phyloP scores from a whole-genome alignment of 2,113 vertebrate genomes.

The Cynopterus brachyotis region DNA sequence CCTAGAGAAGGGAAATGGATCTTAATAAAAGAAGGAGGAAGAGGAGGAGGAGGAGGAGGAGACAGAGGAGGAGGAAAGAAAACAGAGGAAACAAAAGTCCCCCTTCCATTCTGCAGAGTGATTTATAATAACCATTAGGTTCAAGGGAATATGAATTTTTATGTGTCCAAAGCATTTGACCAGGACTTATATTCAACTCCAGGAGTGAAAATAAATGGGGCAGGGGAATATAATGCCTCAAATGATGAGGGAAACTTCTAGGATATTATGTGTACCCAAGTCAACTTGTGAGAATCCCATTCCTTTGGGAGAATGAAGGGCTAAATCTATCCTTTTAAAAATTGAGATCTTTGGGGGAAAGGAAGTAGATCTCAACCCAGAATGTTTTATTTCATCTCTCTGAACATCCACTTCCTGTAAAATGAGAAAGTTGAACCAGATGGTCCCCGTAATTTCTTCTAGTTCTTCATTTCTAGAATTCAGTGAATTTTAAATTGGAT shows the following conservation, averaged over 20 bases:
- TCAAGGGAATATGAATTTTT: slow-evolving; percentile 35
- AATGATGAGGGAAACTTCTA: slow-evolving; percentile 10
- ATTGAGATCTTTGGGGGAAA: not conserved
- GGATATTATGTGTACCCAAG: not conserved
- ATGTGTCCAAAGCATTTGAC: slow-evolving; percentile 46
- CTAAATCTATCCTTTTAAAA: slow-evolving; percentile 55
- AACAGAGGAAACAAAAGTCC: slow-evolving; percentile 17
- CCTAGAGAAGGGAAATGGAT: slow-evolving; percentile 51
- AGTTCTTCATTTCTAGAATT: slow-evolving; percentile 62
- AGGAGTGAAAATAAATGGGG: not conserved
- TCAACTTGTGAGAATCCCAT: not conserved
- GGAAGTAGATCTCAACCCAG: slow-evolving; percentile 51
- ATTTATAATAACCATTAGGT: slow-evolving; percentile 55
- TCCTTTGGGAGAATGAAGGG: not conserved
- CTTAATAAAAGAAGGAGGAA: not conserved
- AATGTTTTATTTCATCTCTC: slow-evolving; percentile 71
- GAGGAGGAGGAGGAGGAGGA: not conserved
- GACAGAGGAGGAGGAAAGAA: not conserved
- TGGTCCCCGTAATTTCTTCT: slow-evolving; percentile 48
- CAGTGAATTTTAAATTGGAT: slow-evolving; percentile 72
- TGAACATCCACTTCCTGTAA: slow-evolving; percentile 67
- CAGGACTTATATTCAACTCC: slow-evolving; percentile 31
- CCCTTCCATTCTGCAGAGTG: not conserved
- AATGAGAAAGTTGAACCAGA: slow-evolving; percentile 61
- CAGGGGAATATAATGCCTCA: not conserved